Evolutionary conservation across 2,797 vertebrate species (phyloP).

Genomic region (Monodelphis domestica): DNA sequence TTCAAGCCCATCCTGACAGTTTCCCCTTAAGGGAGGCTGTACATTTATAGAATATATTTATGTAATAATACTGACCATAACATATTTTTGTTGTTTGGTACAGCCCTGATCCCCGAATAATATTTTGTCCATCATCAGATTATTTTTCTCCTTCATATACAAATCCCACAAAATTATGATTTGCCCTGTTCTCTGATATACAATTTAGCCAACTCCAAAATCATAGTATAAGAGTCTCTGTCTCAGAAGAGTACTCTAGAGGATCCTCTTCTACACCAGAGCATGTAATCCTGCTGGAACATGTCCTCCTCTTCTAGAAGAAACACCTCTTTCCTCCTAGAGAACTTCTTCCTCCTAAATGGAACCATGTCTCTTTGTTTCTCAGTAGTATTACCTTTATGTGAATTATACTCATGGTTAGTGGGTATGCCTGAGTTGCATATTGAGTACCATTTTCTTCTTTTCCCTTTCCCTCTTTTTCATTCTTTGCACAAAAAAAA

Average conservation of each 20-base stretch:
- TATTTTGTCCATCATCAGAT: not conserved
- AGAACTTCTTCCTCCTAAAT: not conserved
- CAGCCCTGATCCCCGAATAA: not conserved
- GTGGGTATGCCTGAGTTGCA: too few species aligned
- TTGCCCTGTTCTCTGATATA: not conserved
- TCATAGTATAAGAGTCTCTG: not conserved
- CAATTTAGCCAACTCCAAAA: not conserved
- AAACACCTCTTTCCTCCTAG: not conserved
- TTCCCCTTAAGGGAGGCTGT: not conserved
- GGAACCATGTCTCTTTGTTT: not conserved
- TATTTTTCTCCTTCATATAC: not conserved
- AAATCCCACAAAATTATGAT: not conserved
- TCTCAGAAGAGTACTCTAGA: not conserved
- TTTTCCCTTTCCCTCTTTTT: too few species aligned
- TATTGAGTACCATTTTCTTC: too few species aligned
- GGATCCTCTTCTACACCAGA: not conserved
- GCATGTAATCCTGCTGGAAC: not conserved
- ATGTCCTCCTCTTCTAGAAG: not conserved
- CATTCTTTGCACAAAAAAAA: too few species aligned
- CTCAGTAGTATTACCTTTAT: not conserved
- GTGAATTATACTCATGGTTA: not conserved
- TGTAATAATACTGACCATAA: not conserved
- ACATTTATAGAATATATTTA: not conserved
- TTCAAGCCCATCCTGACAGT: not conserved
- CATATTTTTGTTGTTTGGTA: too few species aligned